phyloP scores from a whole-genome alignment of 2,888 invertebrate genomes.

The Dicycla oo region DNA sequence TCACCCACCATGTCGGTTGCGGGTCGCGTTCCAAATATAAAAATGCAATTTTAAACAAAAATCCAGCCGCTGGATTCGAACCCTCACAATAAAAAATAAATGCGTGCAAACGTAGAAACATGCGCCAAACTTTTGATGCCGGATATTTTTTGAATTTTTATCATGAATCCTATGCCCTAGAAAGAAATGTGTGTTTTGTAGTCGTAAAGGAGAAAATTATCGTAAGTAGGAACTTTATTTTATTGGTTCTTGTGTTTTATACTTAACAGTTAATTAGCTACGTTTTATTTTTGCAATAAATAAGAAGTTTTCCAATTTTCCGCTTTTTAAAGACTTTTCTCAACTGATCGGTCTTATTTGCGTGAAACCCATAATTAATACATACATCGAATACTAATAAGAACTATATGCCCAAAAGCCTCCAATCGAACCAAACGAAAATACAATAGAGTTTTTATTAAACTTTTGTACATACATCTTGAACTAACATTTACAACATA shows the following conservation, averaged over 20 bases:
- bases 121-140: constrained; percentile 72
- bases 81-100: constrained; percentile 88
- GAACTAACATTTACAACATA: no score
- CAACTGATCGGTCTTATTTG: neutral
- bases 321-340: no score
- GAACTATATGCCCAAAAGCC: neutral
- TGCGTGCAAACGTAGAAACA: constrained; percentile 81
- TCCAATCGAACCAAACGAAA: no score
- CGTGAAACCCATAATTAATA: neutral
- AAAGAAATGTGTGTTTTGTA: constrained; percentile 5
- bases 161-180: constrained; percentile 21
- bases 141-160: constrained; percentile 66
- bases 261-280: no score
- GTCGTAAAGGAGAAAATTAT: no score
- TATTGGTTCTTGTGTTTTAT: neutral
- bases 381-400: neutral
- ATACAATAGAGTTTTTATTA: neutral
- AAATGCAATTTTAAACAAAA: constrained; percentile 90
- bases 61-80: constrained; percentile 82
- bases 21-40: constrained; percentile 89
- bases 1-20: constrained; percentile 86
- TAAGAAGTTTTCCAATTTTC: neutral
- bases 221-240: neutral
- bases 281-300: no score
- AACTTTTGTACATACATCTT: neutral